phyloP scores from a whole-genome alignment of 2,888 invertebrate species.

The Sinelater perroti region DNA sequence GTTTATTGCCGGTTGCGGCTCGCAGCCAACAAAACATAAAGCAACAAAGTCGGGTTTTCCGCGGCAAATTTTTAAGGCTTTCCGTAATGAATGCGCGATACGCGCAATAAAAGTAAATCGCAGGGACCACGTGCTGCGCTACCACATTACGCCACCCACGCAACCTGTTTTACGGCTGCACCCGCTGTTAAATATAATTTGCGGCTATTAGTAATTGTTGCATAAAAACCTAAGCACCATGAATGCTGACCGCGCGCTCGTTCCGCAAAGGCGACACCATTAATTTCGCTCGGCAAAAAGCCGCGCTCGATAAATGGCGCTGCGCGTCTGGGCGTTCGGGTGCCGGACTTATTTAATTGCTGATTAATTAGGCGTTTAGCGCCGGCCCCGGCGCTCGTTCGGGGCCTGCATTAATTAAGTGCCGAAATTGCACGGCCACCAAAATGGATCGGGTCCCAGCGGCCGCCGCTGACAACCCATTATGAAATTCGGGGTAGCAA shows the following conservation, averaged over 20 bases:
- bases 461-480: background rate
- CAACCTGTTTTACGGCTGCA: conserved; percentile 32
- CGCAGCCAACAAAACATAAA: background rate
- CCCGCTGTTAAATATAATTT: conserved; percentile 37
- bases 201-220: conserved; percentile 32
- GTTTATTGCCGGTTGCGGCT: no score
- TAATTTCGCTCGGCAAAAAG: conserved; percentile 7
- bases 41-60: background rate
- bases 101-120: conserved; percentile 28
- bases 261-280: conserved; percentile 17
- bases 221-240: conserved; percentile 28
- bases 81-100: conserved; percentile 9
- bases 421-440: no score
- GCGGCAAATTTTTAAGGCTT: background rate
- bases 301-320: background rate
- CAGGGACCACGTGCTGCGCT: conserved; percentile 34
- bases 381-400: no score
- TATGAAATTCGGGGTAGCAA: background rate
- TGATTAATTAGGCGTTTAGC: no score
- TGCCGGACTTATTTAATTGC: no score
- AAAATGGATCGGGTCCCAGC: no score
- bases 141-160: conserved; percentile 36
- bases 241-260: conserved; percentile 9
- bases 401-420: no score
- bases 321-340: no score